Conservation (phyloP, 2,888 invertebrate genomes). For the Nezara viridula region DNA sequence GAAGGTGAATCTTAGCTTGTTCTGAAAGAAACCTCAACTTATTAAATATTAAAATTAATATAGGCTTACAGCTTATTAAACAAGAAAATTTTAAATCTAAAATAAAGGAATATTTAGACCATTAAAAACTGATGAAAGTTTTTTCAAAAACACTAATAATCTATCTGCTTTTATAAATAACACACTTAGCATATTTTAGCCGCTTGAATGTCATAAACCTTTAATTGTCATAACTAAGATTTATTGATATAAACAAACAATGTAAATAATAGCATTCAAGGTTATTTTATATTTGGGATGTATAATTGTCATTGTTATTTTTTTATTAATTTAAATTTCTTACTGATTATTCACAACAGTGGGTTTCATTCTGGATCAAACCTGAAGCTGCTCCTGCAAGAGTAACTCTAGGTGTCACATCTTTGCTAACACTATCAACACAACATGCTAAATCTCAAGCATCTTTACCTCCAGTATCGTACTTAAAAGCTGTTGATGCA, state of each 20-base stretch:
- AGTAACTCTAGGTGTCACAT: slow-evolving; percentile 92
- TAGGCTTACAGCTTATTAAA: too few relatives aligned
- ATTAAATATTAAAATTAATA: too few relatives aligned
- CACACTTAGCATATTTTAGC: too few relatives aligned
- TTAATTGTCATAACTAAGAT: too few relatives aligned
- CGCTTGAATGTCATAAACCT: too few relatives aligned
- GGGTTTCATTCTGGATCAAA: slow-evolving; percentile 97
- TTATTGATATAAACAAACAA: neutral
- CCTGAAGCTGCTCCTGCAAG: slow-evolving; percentile 94
- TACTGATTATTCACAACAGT: slow-evolving; percentile 72
- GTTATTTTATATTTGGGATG: neutral
- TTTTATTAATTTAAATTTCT: slow-evolving; percentile 13
- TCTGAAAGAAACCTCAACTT: too few relatives aligned
- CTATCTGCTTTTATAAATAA: too few relatives aligned
- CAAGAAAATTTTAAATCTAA: too few relatives aligned
- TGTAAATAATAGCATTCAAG: neutral
- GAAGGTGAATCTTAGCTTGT: too few relatives aligned
- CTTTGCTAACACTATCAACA: slow-evolving; percentile 88
- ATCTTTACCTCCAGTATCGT: slow-evolving; percentile 93
- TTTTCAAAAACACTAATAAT: too few relatives aligned
- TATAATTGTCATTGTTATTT: neutral
- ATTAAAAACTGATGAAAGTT: too few relatives aligned
- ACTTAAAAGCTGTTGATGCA: slow-evolving; percentile 91
- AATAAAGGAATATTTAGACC: too few relatives aligned
- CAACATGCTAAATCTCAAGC: slow-evolving; percentile 95